Percentiles rank a stretch among this genome's conserved stretches.
These are phyloP conservation scores for Scaptomyza graminum DNA, from an alignment of 1,140 invertebrate genomes.

Conservation along the genomic window DNA sequence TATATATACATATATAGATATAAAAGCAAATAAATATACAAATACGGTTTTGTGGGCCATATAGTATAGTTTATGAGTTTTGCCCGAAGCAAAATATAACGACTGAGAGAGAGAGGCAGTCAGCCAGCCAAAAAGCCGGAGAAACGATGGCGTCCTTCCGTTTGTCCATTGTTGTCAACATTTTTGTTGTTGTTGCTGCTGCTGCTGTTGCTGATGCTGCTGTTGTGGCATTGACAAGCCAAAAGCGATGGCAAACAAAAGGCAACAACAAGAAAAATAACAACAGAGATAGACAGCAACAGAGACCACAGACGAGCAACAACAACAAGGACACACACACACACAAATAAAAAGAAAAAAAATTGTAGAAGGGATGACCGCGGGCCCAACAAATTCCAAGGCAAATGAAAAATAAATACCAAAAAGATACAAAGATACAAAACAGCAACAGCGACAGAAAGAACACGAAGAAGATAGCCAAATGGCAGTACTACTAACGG, in stretches of 20 bases:
- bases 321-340: conserved; percentile 19
- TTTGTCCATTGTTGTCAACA: neutral
- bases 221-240: conserved; percentile 46
- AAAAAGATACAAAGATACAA: conserved; percentile 38
- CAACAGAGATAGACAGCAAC: conserved; percentile 15
- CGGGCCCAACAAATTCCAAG: conserved; percentile 62
- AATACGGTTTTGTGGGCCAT: conserved; percentile 8
- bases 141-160: conserved; percentile 49
- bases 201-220: conserved; percentile 14
- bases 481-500: conserved; percentile 19
- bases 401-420: conserved; percentile 78
- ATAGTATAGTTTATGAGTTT: conserved; percentile 37
- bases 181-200: neutral
- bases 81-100: conserved; percentile 17
- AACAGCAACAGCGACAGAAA: conserved; percentile 21
- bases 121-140: conserved; percentile 42
- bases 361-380: conserved; percentile 55
- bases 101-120: conserved; percentile 11
- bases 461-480: neutral
- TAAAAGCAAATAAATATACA: conserved; percentile 12
- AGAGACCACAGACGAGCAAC: conserved; percentile 8
- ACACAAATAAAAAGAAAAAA: conserved; percentile 11
- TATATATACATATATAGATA: conserved; percentile 15
- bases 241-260: conserved; percentile 51
- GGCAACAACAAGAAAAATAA: conserved; percentile 31